Evolutionary conservation across 2,113 vertebrate genomes (phyloP).

Genomic region (Petaurus breviceps): DNA sequence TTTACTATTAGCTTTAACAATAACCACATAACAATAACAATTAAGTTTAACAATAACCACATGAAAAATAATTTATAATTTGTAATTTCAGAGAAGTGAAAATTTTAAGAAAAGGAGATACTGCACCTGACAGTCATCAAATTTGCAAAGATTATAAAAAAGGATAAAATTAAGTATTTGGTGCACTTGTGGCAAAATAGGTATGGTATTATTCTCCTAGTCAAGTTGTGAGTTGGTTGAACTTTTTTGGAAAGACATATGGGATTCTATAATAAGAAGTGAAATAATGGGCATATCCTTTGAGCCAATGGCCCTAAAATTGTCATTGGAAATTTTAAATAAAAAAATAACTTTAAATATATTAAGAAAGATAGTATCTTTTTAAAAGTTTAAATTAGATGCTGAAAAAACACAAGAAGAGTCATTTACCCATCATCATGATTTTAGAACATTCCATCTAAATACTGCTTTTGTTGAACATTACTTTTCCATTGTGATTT

Average conservation of each 20-base stretch:
- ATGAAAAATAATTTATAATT: neutral
- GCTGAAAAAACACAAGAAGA: neutral
- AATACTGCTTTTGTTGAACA: neutral
- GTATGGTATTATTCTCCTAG: neutral
- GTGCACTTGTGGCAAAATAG: neutral
- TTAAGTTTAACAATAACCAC: neutral
- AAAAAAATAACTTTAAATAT: neutral
- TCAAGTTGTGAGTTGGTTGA: neutral
- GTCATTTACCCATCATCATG: neutral
- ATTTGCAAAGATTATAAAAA: neutral
- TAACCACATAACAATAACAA: too few species aligned
- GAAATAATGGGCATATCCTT: neutral
- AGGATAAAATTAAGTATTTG: neutral
- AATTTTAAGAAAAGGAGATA: neutral
- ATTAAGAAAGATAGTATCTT: neutral
- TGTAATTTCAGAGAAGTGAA: neutral
- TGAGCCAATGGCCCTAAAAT: neutral
- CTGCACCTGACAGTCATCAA: neutral
- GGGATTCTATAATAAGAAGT: neutral
- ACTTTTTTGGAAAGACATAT: neutral
- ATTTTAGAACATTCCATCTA: neutral
- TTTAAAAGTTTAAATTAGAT: neutral
- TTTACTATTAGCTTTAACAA: neutral
- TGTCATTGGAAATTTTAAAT: neutral
- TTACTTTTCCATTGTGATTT: neutral